Conservation (phyloP, 1,140 invertebrate species). For the Hyphantria cunea region DNA sequence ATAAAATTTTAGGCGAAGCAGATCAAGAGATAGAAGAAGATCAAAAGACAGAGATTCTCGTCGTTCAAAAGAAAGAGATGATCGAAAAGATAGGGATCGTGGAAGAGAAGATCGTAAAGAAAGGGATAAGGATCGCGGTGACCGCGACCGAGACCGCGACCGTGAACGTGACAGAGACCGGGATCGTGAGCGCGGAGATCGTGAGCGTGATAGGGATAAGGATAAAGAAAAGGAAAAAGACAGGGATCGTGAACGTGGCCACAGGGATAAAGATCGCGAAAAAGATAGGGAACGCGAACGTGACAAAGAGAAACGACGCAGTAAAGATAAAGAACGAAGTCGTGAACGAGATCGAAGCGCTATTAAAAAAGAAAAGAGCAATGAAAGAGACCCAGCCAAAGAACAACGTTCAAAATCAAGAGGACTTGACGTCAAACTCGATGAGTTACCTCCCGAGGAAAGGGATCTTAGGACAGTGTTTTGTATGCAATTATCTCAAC, state of each 20-base stretch:
- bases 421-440: slow-evolving; percentile 72
- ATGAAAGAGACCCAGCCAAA: slow-evolving; percentile 56
- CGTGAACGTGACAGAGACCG: slow-evolving; percentile 34
- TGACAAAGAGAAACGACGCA: slow-evolving; percentile 51
- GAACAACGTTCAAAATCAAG: slow-evolving; percentile 75
- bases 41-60: slow-evolving; percentile 64
- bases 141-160: slow-evolving; percentile 72
- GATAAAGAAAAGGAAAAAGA: slow-evolving; percentile 39
- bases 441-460: slow-evolving; percentile 97
- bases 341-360: slow-evolving; percentile 54
- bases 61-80: slow-evolving; percentile 63
- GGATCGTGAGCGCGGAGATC: slow-evolving; percentile 1
- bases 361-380: slow-evolving; percentile 51
- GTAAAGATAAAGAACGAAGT: slow-evolving; percentile 68
- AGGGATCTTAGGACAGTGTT: slow-evolving; percentile 99
- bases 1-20: slow-evolving; percentile 66
- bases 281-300: slow-evolving; percentile 61
- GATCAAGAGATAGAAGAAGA: slow-evolving; percentile 79
- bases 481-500: slow-evolving; percentile 97
- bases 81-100: slow-evolving; percentile 48
- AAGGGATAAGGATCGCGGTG: no score
- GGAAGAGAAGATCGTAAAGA: slow-evolving; percentile 28
- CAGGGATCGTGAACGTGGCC: slow-evolving; percentile 59
- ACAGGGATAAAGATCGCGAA: slow-evolving; percentile 62
- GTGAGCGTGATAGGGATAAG: slow-evolving; percentile 49